Evolutionary conservation across 2,113 vertebrate genomes (phyloP), one percentile per base, ranked within the genome.

Genomic region (Paradisaea rubra): DNA sequence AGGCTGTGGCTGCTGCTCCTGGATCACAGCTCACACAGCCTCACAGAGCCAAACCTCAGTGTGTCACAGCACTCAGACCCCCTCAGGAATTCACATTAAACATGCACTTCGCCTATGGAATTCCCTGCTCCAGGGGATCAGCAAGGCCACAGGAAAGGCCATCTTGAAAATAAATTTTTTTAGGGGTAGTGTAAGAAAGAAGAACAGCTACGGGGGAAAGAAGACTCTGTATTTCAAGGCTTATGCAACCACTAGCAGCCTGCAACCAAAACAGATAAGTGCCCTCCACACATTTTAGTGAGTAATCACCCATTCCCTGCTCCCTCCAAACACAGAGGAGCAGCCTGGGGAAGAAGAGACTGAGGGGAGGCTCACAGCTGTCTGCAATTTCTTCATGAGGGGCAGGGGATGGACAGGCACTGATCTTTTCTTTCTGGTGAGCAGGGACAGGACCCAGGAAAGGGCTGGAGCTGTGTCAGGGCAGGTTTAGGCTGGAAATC

Each of bases 401-500:
- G 35, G 30, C 24, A 35, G 30, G 11, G 50, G 25, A n/a, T 10
- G 37, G 37, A 4, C 33, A 52, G 42, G 19, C 44, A 21, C 33
- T 21, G 45, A 44, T 3, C 33, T 42, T 6, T 31, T 41, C 21
- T 27, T 4, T 4, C 6, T 30, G 44, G 4, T 24, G 28, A 45
- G 5, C 30, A 28, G 14, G 14, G 59, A 27, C 59, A 42, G n/a
- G 10, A 57, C 6, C 14, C 30, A 64, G 74, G 57, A 31, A 19
- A 33, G 0, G 14, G 45, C 45, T 60, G 77, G 60, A 81, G 23
- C 20, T 39, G 52, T 2, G 22, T 0, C 23, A 44, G 31, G 35
- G 18, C 2, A 33, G 44, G 37, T 0, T 28, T 1, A 39, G 45
- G 28, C 0, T 45, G 53, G 52, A 44, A 1, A 2, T 30, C 3